These are phyloP conservation scores for Lithodes maja DNA, from an alignment of 2,888 invertebrate species.

Conservation along the genomic window DNA sequence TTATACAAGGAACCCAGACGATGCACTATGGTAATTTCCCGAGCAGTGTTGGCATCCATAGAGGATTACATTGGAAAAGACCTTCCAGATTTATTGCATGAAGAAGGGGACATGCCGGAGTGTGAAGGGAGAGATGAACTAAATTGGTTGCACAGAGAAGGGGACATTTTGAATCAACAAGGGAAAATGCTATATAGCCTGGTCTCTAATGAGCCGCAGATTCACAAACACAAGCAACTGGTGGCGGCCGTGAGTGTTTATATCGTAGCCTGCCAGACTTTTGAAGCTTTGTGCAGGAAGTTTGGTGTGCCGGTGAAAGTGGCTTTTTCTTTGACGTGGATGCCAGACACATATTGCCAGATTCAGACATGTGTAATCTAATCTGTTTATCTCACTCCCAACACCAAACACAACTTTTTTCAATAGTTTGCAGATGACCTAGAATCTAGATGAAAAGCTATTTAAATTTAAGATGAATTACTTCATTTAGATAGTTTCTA, in stretches of 20 bases:
- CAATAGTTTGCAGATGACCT: too few relatives aligned
- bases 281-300: neutral
- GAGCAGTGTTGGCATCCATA: conserved; percentile 7
- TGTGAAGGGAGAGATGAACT: neutral
- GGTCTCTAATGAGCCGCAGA: neutral
- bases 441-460: too few relatives aligned
- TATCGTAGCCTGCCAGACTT: conserved; percentile 14
- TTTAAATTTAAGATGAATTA: too few relatives aligned
- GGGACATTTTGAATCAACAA: neutral
- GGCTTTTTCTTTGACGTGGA: neutral
- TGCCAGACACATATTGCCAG: neutral
- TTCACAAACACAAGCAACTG: conserved; percentile 21
- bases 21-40: conserved; percentile 10
- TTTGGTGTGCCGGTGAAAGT: conserved; percentile 17
- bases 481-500: too few relatives aligned
- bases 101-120: conserved; percentile 25
- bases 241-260: conserved; percentile 4
- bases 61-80: neutral
- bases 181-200: conserved; percentile 3
- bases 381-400: neutral
- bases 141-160: conserved; percentile 29
- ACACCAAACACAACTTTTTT: too few relatives aligned
- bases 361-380: neutral
- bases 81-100: conserved; percentile 5
- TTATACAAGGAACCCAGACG: conserved; percentile 52